Evolutionary conservation across 2,113 vertebrate genomes (phyloP).

Genomic region (Addax nasomaculatus): DNA sequence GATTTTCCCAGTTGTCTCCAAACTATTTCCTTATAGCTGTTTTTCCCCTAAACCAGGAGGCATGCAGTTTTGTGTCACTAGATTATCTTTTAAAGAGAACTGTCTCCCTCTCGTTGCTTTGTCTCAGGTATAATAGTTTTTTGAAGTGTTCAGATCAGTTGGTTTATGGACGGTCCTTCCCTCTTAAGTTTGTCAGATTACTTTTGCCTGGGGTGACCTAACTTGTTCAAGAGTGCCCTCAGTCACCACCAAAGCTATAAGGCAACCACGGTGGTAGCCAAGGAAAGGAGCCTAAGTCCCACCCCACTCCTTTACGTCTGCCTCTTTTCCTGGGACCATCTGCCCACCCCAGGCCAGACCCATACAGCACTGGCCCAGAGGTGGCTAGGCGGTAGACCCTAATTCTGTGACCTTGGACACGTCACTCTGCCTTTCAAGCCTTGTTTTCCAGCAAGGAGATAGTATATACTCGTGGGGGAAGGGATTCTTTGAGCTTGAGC

Average conservation of each 20-base stretch:
- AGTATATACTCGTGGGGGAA: neutral
- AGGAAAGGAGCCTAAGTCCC: neutral
- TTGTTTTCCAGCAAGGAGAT: neutral
- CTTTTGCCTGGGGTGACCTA: neutral
- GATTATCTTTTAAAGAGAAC: neutral
- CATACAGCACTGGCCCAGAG: neutral
- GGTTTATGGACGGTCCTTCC: neutral
- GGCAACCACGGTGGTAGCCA: neutral
- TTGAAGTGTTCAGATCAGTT: neutral
- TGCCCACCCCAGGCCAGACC: neutral
- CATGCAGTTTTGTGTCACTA: neutral
- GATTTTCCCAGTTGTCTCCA: neutral
- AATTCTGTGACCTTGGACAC: neutral
- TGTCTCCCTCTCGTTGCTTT: neutral
- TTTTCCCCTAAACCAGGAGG: neutral
- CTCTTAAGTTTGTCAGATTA: neutral
- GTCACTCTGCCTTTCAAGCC: neutral
- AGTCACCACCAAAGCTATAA: neutral
- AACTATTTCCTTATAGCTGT: neutral
- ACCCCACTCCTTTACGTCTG: neutral
- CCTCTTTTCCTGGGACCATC: neutral
- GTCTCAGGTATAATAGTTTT: neutral
- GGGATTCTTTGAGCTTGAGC: neutral
- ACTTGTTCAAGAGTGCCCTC: neutral
- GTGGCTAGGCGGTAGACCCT: neutral